Percentiles rank a stretch among this genome's conserved stretches.
Evolutionary conservation across 2,888 invertebrate species (phyloP).

Genomic region (Sclerodermus sp.): DNA sequence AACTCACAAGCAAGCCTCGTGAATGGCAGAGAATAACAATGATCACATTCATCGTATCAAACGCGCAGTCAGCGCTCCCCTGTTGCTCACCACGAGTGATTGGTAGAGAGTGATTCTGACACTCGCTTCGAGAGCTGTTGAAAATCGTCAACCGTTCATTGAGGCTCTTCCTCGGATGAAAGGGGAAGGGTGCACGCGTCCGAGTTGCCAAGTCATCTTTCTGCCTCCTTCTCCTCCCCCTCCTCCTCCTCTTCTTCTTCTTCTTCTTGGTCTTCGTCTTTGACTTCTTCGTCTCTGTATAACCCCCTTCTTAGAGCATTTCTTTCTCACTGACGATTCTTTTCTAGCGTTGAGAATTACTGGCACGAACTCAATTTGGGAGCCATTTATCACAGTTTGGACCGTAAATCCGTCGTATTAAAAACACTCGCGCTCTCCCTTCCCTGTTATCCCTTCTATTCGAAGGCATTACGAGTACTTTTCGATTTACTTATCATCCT

Average conservation of each 20-base stretch:
- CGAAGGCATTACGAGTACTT: too few relatives aligned
- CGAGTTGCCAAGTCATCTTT: constrained; percentile 24
- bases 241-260: constrained; percentile 1
- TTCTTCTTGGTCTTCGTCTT: too few relatives aligned
- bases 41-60: constrained; percentile 28
- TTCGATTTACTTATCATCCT: too few relatives aligned
- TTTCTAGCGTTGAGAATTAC: constrained; percentile 9
- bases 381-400: constrained; percentile 11
- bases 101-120: constrained; percentile 32
- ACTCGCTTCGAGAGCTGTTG: constrained; percentile 25
- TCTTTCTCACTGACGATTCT: not conserved
- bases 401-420: not conserved
- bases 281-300: too few relatives aligned
- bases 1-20: constrained; percentile 1
- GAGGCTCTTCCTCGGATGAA: too few relatives aligned
- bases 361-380: constrained; percentile 14
- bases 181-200: too few relatives aligned
- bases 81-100: constrained; percentile 15
- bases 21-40: constrained; percentile 25
- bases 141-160: constrained; percentile 35
- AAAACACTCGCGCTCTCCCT: not conserved
- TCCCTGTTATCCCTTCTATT: not conserved
- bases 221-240: not conserved
- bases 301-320: too few relatives aligned
- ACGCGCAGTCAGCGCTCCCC: not conserved